Conservation (phyloP, 2,113 vertebrate genomes). For the Nanger granti region DNA sequence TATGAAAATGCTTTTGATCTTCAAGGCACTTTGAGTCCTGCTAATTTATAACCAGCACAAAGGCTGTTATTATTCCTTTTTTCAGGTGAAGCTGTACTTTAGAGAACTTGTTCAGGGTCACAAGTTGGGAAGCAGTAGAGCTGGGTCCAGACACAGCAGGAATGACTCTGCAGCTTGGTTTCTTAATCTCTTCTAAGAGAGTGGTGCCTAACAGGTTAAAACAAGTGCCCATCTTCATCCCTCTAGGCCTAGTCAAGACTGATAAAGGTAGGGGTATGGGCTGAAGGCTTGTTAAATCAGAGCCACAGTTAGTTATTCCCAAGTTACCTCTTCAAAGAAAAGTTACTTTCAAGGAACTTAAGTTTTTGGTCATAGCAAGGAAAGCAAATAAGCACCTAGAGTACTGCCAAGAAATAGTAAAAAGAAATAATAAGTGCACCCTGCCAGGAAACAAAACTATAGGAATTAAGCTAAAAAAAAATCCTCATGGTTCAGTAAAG, state of each 20-base stretch:
- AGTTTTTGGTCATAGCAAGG: neutral
- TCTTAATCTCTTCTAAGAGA: neutral
- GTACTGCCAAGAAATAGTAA: neutral
- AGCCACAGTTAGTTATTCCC: neutral
- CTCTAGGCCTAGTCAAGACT: neutral
- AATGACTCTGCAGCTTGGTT: neutral
- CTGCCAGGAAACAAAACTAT: neutral
- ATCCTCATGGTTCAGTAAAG: neutral
- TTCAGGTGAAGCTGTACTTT: neutral
- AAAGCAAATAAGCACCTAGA: neutral
- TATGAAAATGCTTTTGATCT: neutral
- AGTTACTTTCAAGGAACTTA: neutral
- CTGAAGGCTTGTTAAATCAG: neutral
- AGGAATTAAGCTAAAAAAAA: neutral
- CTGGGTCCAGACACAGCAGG: neutral
- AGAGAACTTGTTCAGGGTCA: neutral
- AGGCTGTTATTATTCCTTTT: neutral
- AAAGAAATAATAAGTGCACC: neutral
- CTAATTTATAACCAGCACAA: neutral
- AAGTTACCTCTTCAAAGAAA: neutral
- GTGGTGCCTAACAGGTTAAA: neutral
- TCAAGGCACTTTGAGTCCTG: neutral
- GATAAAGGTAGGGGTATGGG: neutral
- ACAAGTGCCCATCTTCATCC: neutral
- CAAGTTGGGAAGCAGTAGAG: neutral